phyloP scores from a whole-genome alignment of 2,113 vertebrate genomes.

The Phyllopteryx taeniolatus region DNA sequence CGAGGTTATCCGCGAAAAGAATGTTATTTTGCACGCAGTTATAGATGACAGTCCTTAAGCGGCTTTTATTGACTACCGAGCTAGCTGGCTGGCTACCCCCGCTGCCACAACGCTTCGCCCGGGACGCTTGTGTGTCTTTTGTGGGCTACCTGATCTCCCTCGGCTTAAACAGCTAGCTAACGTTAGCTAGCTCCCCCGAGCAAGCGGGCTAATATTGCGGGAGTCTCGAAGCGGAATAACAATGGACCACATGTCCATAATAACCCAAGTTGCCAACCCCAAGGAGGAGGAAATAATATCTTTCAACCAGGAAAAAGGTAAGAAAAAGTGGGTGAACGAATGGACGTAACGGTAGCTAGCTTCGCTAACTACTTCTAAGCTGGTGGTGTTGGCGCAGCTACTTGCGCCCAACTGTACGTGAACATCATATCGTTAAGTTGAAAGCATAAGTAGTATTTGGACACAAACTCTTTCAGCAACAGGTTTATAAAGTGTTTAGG shows the following conservation, averaged over 20 bases:
- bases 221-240: constrained; percentile 51
- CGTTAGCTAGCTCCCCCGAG: constrained; percentile 45
- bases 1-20: not conserved
- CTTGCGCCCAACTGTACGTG: constrained; percentile 2
- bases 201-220: constrained; percentile 43
- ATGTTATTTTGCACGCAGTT: constrained; percentile 40
- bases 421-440: not conserved
- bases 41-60: constrained; percentile 56
- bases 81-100: constrained; percentile 58
- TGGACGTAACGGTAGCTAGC: constrained; percentile 33
- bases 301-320: constrained; percentile 91
- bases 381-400: constrained; percentile 38
- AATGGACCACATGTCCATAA: constrained; percentile 99
- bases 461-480: constrained; percentile 24
- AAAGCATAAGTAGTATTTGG: not conserved
- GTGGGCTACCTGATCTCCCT: constrained; percentile 54
- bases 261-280: constrained; percentile 97
- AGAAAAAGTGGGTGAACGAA: constrained; percentile 45
- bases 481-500: constrained; percentile 14
- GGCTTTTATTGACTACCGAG: constrained; percentile 49
- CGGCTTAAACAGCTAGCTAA: constrained; percentile 45
- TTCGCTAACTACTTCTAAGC: constrained; percentile 33
- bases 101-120: constrained; percentile 38
- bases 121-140: constrained; percentile 51
- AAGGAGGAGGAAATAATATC: constrained; percentile 95